Evolutionary conservation across 2,888 invertebrate species (phyloP).

Genomic region (Torymus aiolomorphi): DNA sequence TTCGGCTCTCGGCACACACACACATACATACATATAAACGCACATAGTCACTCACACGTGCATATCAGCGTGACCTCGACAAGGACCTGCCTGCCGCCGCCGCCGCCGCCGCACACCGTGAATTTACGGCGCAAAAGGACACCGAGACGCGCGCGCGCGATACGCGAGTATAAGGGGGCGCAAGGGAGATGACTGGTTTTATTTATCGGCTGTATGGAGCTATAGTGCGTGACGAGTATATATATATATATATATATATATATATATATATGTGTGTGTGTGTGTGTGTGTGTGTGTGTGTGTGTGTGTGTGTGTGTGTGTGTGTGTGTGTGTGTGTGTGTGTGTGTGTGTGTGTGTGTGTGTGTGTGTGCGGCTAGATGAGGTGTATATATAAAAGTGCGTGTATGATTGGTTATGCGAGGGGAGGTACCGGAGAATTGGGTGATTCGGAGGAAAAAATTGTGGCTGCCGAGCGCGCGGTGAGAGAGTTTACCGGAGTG

Average conservation of each 20-base stretch:
- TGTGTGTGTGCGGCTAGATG: no score
- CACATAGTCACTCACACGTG: neutral
- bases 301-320: no score
- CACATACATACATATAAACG: no score
- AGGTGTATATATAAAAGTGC: neutral
- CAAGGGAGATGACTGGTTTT: no score
- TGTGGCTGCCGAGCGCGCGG: neutral
- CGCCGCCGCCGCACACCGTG: neutral
- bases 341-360: no score
- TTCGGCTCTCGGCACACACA: constrained; percentile 40
- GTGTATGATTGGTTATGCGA: constrained; percentile 15
- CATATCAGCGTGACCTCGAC: constrained; percentile 36
- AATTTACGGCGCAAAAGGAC: constrained; percentile 44
- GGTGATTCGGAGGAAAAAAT: constrained; percentile 14
- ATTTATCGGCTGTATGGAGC: no score
- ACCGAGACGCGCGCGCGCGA: constrained; percentile 25
- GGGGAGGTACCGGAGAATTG: constrained; percentile 9
- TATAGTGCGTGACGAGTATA: no score
- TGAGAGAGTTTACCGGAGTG: constrained; percentile 6
- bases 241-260: no score
- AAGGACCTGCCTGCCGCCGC: constrained; percentile 32
- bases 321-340: no score
- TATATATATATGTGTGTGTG: no score
- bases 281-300: no score
- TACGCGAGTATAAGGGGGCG: neutral